Evolutionary conservation across 2,888 invertebrate genomes (phyloP).

Genomic region (Chrysolina haemoptera): DNA sequence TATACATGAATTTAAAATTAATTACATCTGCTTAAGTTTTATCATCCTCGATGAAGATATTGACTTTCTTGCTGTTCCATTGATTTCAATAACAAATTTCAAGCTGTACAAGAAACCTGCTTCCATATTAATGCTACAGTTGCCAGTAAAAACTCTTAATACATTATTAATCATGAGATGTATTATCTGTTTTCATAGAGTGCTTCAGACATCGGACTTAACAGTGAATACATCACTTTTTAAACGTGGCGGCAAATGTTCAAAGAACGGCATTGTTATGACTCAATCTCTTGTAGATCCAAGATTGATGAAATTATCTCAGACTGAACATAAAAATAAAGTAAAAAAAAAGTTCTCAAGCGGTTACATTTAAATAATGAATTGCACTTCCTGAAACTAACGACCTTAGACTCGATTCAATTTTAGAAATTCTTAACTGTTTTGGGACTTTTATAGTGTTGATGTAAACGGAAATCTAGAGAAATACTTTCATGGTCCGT

Average conservation of each 20-base stretch:
- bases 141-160: conserved; percentile 8
- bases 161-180: conserved; percentile 43
- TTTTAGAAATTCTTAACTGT: conserved; percentile 9
- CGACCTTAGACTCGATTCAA: not conserved
- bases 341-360: conserved; percentile 7
- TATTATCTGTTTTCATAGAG: conserved; percentile 26
- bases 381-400: conserved; percentile 4
- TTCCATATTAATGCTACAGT: not conserved
- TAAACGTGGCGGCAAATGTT: conserved; percentile 5
- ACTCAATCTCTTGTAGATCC: conserved; percentile 4
- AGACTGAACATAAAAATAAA: not conserved
- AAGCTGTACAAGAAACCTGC: conserved; percentile 11
- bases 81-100: conserved; percentile 9
- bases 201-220: conserved; percentile 32
- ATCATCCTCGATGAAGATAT: not conserved
- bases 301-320: conserved; percentile 5
- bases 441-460: conserved; percentile 6
- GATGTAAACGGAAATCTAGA: conserved; percentile 20
- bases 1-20: not conserved
- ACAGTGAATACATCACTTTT: conserved; percentile 35
- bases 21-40: not conserved
- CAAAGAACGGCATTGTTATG: conserved; percentile 2
- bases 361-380: not conserved
- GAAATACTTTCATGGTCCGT: conserved; percentile 30
- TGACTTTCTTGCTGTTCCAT: not conserved